These are phyloP conservation scores for Melikaiella ostensackeni DNA, from an alignment of 2,888 invertebrate species.

Conservation along the genomic window DNA sequence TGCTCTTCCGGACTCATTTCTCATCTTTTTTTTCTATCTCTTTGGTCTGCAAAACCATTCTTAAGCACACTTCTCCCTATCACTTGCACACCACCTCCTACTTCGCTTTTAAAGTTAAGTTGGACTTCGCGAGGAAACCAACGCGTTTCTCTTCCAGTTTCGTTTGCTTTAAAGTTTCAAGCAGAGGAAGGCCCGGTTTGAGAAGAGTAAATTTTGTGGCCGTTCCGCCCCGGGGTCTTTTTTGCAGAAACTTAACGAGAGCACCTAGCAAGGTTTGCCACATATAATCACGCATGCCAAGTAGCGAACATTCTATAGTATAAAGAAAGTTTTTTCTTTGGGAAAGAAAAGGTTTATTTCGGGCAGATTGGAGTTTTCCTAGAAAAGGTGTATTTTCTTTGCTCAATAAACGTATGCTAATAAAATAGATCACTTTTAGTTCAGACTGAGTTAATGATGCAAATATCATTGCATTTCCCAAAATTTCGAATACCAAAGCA, in stretches of 20 bases:
- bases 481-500: no score
- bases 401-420: no score
- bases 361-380: background rate
- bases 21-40: conserved; percentile 10
- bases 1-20: background rate
- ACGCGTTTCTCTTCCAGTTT: conserved; percentile 28
- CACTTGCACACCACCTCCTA: conserved; percentile 2
- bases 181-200: conserved; percentile 11
- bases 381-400: background rate
- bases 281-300: conserved; percentile 3
- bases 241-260: conserved; percentile 14
- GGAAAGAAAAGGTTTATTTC: conserved; percentile 1
- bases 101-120: conserved; percentile 32
- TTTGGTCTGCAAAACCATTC: conserved; percentile 26
- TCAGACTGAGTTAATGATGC: no score
- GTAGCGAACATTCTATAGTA: background rate
- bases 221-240: background rate
- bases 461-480: no score
- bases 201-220: conserved; percentile 25
- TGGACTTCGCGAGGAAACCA: conserved; percentile 30
- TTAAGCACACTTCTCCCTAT: background rate
- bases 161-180: conserved; percentile 36
- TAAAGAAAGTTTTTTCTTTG: background rate
- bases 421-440: no score
- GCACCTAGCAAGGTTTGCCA: background rate